Evolutionary conservation across 2,797 vertebrate species (phyloP).

Genomic region (Danio albolineatus): DNA sequence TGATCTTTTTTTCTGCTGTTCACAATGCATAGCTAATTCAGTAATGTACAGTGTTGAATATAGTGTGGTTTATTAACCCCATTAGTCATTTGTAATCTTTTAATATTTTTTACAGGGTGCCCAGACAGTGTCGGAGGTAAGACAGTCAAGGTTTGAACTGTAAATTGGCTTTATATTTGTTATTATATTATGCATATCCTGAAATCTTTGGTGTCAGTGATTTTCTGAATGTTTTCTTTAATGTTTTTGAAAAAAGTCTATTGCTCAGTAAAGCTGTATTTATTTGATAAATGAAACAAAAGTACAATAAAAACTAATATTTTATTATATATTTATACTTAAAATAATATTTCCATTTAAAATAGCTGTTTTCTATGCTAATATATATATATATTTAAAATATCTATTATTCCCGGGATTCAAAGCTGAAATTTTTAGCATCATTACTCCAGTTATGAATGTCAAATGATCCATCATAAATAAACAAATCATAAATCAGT

Average conservation of each 20-base stretch:
- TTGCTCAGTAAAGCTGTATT: too few species aligned
- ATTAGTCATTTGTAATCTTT: not conserved
- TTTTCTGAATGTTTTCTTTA: too few species aligned
- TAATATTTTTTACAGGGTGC: slow-evolving; percentile 65
- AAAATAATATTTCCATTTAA: not conserved
- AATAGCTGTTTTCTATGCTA: too few species aligned
- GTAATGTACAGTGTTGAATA: not conserved
- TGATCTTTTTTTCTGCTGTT: not conserved
- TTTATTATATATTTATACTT: too few species aligned
- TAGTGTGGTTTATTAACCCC: not conserved
- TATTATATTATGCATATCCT: too few species aligned
- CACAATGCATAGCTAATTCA: not conserved
- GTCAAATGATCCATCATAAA: not conserved
- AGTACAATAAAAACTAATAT: not conserved
- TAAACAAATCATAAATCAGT: not conserved
- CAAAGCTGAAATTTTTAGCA: too few species aligned
- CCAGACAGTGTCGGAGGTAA: slow-evolving; percentile 80
- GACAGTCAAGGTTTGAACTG: slow-evolving; percentile 68
- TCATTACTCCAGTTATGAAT: not conserved
- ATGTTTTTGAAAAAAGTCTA: too few species aligned
- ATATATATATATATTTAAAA: too few species aligned
- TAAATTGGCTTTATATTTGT: slow-evolving; percentile 59
- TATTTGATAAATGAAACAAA: not conserved
- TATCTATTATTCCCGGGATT: too few species aligned
- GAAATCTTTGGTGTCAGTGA: too few species aligned